Base-by-base conservation (phyloP, 2,888 invertebrate species). In the Cataglyphis cursor region DNA sequence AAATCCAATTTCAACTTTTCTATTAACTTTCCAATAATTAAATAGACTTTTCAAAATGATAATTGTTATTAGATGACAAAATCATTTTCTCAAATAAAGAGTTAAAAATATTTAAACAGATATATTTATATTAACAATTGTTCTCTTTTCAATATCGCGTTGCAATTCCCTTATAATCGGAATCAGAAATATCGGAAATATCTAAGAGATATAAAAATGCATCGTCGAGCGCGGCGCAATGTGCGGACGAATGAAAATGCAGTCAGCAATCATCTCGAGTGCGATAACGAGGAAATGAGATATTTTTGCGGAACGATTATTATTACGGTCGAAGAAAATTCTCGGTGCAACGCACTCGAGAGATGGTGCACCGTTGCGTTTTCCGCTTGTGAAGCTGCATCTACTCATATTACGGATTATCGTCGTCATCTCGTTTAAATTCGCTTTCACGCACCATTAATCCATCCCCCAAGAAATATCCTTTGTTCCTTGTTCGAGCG, bases 361-460 rank as follows among this genome's bases (percentile, higher is more conserved):
- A 28, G 15, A 44, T 15, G 24, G 38, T n/a, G 28, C 38, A n/a
- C 38, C 65, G 9, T 28, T 21, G 54, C 15, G 54, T 57, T 64
- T 51, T 75, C 38, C 24, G 38, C 48, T 35, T n/a, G 51, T 24
- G 64, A 44, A 61, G 18, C 28, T 51, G 51, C 65, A 28, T 54
- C 38, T 38, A 15, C 8, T 28, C 9, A 9, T 9, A 59, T 9
- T 21, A 15, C 2, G 21, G 10, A 65, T 65, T 15, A 15, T 18
- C 73, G 61, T 31, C 12, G 12, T 15, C 15, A 18, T 76, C 75
- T 74, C 62, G 61, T 85, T 90, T 87, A 85, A 86, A 88, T 91
- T 88, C 82, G 74, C 82, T 85, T 85, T 89, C 82, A 83, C 84
- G 87, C 76, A 24, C 28, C 70, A 82, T 88, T 89, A 84, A 82